Percentiles rank a stretch among this genome's conserved stretches.
These are phyloP conservation scores for Heloderma charlesbogerti DNA, from an alignment of 2,113 vertebrate genomes.

Conservation along the genomic window DNA sequence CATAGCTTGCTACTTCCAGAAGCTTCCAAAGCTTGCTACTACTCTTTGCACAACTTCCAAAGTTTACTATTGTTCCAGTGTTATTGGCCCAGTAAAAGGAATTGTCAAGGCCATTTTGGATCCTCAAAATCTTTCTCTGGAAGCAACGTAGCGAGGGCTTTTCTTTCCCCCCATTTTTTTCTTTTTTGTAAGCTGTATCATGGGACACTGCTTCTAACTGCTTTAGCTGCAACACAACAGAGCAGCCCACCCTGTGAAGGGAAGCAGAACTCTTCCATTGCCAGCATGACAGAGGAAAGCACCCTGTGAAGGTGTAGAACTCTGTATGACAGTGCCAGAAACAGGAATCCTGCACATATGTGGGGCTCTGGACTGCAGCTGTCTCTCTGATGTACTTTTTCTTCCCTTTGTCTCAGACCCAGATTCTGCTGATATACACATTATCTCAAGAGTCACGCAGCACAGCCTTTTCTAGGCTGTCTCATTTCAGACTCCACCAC, in stretches of 20 bases:
- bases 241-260: neutral
- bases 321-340: neutral
- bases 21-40: neutral
- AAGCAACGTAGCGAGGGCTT: neutral
- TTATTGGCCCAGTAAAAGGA: neutral
- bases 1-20: neutral
- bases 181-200: neutral
- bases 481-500: neutral
- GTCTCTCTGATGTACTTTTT: too few relatives aligned
- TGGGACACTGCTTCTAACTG: neutral
- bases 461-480: neutral
- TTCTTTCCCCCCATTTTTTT: too few relatives aligned
- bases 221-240: neutral
- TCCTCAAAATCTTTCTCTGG: neutral
- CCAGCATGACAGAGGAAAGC: neutral
- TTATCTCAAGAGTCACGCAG: neutral
- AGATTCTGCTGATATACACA: neutral
- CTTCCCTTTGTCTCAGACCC: neutral
- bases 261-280: neutral
- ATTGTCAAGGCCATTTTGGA: neutral
- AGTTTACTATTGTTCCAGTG: neutral
- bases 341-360: neutral
- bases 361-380: neutral
- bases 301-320: neutral
- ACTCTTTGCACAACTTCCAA: neutral